phyloP scores from a whole-genome alignment of 2,113 vertebrate genomes.

The Oryzias javanicus region DNA sequence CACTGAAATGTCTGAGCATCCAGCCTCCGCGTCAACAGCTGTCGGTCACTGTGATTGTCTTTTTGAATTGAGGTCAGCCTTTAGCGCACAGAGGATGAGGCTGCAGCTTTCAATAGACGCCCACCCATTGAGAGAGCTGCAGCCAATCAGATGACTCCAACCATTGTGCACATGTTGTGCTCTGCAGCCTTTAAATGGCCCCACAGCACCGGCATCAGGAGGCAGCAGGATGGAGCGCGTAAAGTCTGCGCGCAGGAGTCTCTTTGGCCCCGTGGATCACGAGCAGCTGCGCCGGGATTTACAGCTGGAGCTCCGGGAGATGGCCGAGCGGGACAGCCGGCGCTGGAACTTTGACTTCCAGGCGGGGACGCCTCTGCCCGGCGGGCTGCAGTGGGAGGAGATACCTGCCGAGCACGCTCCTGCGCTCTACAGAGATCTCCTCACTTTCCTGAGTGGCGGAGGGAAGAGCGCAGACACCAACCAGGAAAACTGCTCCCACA shows the following conservation, averaged over 20 bases:
- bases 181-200: conserved; percentile 8
- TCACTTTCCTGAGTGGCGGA: background rate
- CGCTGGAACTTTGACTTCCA: conserved; percentile 93
- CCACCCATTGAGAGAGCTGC: conserved; percentile 4
- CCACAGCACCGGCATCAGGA: background rate
- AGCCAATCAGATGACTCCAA: conserved; percentile 51
- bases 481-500: conserved; percentile 75
- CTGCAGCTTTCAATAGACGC: conserved; percentile 3
- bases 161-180: conserved; percentile 37
- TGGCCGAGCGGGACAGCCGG: conserved; percentile 79
- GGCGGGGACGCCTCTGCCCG: conserved; percentile 77
- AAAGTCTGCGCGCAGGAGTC: conserved; percentile 74
- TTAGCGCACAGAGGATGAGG: too few relatives aligned
- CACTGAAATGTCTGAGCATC: too few relatives aligned
- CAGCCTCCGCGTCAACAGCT: background rate
- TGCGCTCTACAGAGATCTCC: conserved; percentile 77
- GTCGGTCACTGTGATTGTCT: too few relatives aligned
- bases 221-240: conserved; percentile 15
- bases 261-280: conserved; percentile 88
- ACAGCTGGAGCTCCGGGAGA: conserved; percentile 74
- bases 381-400: conserved; percentile 81
- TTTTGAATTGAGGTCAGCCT: background rate
- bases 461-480: conserved; percentile 35
- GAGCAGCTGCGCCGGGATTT: conserved; percentile 83
- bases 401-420: conserved; percentile 63